phyloP scores from a whole-genome alignment of 2,797 vertebrate species.

The Triplophysa bombifrons region DNA sequence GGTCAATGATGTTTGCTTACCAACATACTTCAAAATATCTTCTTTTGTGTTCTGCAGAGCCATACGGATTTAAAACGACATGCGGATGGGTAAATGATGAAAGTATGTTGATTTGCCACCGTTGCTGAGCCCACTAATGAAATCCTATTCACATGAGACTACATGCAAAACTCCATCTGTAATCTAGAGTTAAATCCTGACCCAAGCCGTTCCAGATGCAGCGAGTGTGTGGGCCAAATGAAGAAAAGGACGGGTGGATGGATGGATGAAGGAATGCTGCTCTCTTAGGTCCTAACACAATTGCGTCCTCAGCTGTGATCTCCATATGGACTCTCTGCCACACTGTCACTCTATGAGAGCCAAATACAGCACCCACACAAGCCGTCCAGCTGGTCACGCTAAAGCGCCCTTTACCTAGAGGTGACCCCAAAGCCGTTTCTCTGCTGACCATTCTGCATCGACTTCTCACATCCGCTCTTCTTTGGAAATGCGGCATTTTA shows the following conservation, averaged over 20 bases:
- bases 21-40: too few relatives aligned
- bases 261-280: conserved; percentile 54
- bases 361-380: conserved; percentile 54
- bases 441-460: conserved; percentile 57
- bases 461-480: conserved; percentile 44
- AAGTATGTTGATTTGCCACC: too few relatives aligned
- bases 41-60: too few relatives aligned
- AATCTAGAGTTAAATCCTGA: conserved; percentile 14
- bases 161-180: conserved; percentile 8
- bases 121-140: conserved; percentile 3
- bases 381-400: conserved; percentile 67
- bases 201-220: conserved; percentile 40
- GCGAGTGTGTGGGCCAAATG: conserved; percentile 18
- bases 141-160: not conserved
- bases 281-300: conserved; percentile 72
- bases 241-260: too few relatives aligned
- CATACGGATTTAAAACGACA: too few relatives aligned
- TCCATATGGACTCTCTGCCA: conserved; percentile 70
- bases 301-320: conserved; percentile 72
- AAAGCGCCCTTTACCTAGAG: conserved; percentile 64
- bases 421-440: conserved; percentile 70
- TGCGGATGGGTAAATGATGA: too few relatives aligned
- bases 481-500: not conserved
- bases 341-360: conserved; percentile 61
- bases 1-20: too few relatives aligned